Base-by-base conservation (phyloP, 2,888 invertebrate species). In the Argynnis bischoffii region DNA sequence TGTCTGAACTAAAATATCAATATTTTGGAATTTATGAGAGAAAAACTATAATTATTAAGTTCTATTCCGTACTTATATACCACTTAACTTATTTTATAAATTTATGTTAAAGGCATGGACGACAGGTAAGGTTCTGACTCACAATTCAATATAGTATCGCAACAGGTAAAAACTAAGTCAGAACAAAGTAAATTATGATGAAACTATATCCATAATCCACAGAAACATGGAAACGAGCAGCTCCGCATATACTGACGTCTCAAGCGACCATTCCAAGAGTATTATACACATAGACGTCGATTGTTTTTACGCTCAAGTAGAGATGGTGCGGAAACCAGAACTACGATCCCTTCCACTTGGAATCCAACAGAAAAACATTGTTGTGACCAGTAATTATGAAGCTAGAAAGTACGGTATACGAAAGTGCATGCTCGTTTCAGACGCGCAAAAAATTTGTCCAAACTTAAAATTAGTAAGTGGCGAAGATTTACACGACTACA, bases 241-340 rank as follows among this genome's bases (percentile, higher is more conserved):
- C 84, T 88, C 90, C 77, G 81, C 86, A 77, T 86, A 80, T 79
- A 82, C 83, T 73, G 87, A 88, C 74, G 79, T 79, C 75, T 85
- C 84, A 71, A 83, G 79, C 72, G 89, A 88, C 72, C 97, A 97
- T 86, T 90, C 94, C 64, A 94, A 94, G 79, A 94, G 94, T 71
- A 96, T 97, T 75, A 94, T 97, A 79, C 97, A 97, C 83, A 92
- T 97, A 77, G 97, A 97, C 83, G 93, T 97, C 82, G 97, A 97
- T 85, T 97, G 95, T 84, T 97, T 96, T 88, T 97, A 97, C 88
- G 97, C 97, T 70, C 97, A 97, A 93, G 96, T 97, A 74, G 97
- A 97, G 89, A 96, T 96, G 94, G 84, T 96, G 67, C 94, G 94
- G 75, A 94, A 96, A 82, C 96, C 96, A 3, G 92, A 94, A 76